Conservation (phyloP, 2,113 vertebrate genomes). For the Chelonoidis abingdonii region DNA sequence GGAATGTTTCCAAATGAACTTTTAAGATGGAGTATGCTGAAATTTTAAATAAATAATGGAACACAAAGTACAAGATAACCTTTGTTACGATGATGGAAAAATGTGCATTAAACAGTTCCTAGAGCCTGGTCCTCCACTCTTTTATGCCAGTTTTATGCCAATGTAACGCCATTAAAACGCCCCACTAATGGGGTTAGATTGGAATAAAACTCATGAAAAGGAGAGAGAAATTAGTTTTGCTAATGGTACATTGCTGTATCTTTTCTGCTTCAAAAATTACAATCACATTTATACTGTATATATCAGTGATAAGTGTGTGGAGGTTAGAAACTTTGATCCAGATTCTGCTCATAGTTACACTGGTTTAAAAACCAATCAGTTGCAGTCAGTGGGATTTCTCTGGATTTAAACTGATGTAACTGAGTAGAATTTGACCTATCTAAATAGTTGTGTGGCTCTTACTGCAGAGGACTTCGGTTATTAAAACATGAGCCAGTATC, state of each 20-base stretch:
- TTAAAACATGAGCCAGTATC: not conserved
- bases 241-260: not conserved
- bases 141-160: not conserved
- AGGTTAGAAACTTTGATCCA: not conserved
- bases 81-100: not conserved
- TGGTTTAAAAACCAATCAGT: not conserved
- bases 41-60: not conserved
- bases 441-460: not conserved
- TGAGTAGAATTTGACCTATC: not conserved
- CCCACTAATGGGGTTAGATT: not conserved
- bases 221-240: not conserved
- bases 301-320: not conserved
- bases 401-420: not conserved
- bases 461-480: not conserved
- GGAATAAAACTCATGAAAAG: not conserved
- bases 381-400: not conserved
- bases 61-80: not conserved
- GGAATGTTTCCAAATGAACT: not conserved
- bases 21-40: not conserved
- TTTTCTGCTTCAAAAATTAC: not conserved
- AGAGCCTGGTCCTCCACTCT: not conserved
- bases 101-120: not conserved
- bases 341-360: not conserved
- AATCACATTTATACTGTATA: not conserved
- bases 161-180: not conserved